phyloP scores from a whole-genome alignment of 2,113 vertebrate genomes.

The Asarcornis scutulata region DNA sequence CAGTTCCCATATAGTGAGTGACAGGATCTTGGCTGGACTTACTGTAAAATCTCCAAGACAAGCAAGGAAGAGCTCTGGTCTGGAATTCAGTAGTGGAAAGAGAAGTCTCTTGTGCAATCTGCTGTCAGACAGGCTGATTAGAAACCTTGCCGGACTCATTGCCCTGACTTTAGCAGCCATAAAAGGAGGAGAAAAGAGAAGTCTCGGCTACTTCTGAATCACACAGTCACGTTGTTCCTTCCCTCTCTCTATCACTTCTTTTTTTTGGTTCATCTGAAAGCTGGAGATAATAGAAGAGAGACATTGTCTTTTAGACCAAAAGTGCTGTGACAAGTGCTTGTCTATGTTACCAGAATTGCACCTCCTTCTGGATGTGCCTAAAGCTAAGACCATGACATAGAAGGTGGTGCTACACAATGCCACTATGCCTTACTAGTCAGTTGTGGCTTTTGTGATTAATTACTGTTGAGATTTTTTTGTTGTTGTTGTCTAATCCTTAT shows the following conservation, averaged over 20 bases:
- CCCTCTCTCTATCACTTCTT: neutral
- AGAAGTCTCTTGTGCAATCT: neutral
- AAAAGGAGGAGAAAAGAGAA: neutral
- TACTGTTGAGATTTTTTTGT: neutral
- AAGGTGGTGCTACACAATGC: rapidly evolving
- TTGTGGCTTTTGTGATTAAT: neutral
- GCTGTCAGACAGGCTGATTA: neutral
- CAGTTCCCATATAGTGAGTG: neutral
- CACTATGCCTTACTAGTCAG: neutral
- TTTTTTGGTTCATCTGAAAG: neutral
- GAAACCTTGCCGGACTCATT: neutral
- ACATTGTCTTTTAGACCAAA: neutral
- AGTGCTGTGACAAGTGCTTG: rapidly evolving
- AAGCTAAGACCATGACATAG: neutral
- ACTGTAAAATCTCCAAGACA: neutral
- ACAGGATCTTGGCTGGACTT: neutral
- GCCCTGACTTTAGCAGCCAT: neutral
- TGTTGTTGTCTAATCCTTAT: neutral
- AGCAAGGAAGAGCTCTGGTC: neutral
- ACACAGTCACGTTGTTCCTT: neutral
- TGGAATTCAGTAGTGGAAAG: neutral
- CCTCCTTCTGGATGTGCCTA: neutral
- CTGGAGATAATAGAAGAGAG: neutral
- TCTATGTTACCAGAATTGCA: neutral
- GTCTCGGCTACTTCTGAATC: neutral